phyloP scores from a whole-genome alignment of 2,888 invertebrate species.

The Drosophila limbata region DNA sequence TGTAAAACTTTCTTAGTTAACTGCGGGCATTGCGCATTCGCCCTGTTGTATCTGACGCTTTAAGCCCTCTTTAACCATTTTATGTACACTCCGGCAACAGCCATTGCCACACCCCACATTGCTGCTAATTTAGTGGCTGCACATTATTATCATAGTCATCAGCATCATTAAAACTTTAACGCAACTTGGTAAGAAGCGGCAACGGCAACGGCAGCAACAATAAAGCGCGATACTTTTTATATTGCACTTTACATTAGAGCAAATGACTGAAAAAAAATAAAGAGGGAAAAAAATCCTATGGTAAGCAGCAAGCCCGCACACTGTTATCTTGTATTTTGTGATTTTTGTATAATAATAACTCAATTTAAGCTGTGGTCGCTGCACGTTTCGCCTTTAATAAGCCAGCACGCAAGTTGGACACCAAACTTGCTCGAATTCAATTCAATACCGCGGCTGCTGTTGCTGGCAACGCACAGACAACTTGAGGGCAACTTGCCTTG shows the following conservation, averaged over 20 bases:
- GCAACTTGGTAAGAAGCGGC: slow-evolving; percentile 72
- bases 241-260: slow-evolving; percentile 80
- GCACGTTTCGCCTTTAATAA: slow-evolving; percentile 78
- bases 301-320: slow-evolving; percentile 5
- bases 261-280: slow-evolving; percentile 55
- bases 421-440: slow-evolving; percentile 65
- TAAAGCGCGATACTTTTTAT: slow-evolving; percentile 76
- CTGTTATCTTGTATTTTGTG: slow-evolving; percentile 33
- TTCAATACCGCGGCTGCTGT: slow-evolving; percentile 59
- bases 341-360: slow-evolving; percentile 67
- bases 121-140: slow-evolving; percentile 80
- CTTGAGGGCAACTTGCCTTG: slow-evolving; percentile 14
- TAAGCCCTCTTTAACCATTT: slow-evolving; percentile 43
- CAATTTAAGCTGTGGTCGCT: slow-evolving; percentile 74
- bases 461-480: slow-evolving; percentile 24
- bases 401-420: slow-evolving; percentile 77
- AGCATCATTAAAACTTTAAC: slow-evolving; percentile 81
- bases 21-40: slow-evolving; percentile 19
- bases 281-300: slow-evolving; percentile 8
- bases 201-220: slow-evolving; percentile 41
- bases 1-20: slow-evolving; percentile 3
- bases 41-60: slow-evolving; percentile 4
- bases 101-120: slow-evolving; percentile 35
- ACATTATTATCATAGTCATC: slow-evolving; percentile 82
- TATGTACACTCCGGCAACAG: slow-evolving; percentile 33